phyloP scores from a whole-genome alignment of 1,140 invertebrate species.

The Formica exsecta region DNA sequence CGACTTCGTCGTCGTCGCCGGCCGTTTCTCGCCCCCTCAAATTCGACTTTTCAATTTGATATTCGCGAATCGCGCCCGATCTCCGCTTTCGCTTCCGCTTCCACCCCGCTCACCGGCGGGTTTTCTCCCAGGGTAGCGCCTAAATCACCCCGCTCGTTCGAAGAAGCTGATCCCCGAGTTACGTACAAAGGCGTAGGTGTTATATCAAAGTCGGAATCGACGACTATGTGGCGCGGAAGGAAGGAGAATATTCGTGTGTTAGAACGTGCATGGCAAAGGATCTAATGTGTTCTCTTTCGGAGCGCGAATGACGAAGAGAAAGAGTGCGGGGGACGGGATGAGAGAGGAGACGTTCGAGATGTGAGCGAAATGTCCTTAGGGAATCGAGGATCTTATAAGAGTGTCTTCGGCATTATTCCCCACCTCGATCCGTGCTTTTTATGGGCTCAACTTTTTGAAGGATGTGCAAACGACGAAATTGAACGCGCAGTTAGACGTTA shows the following conservation, averaged over 20 bases:
- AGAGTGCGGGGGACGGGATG: not conserved
- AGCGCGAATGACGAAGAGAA: constrained; percentile 23
- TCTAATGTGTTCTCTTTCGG: constrained; percentile 51
- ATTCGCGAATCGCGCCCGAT: constrained; percentile 71
- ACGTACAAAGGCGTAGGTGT: constrained; percentile 59
- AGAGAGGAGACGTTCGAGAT: constrained; percentile 27
- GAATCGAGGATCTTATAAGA: constrained; percentile 49
- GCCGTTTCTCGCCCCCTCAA: constrained; percentile 51
- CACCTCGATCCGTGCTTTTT: constrained; percentile 56
- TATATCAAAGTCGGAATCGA: constrained; percentile 63
- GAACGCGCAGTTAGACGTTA: constrained; percentile 67
- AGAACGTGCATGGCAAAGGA: constrained; percentile 57
- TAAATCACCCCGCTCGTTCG: constrained; percentile 57
- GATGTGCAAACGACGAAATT: constrained; percentile 72
- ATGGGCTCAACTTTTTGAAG: constrained; percentile 73
- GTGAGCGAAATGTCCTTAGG: constrained; percentile 66
- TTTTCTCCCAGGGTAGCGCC: constrained; percentile 32
- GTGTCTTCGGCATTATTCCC: constrained; percentile 39
- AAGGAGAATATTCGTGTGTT: constrained; percentile 32
- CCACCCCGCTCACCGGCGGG: not conserved
- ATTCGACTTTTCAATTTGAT: constrained; percentile 77
- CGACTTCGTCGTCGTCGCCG: constrained; percentile 18
- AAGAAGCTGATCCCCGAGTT: constrained; percentile 60
- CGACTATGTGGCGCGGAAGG: constrained; percentile 20
- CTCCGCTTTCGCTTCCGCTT: constrained; percentile 23